These are phyloP conservation scores for Canis aureus DNA, from an alignment of 2,113 vertebrate genomes.

Conservation along the genomic window DNA sequence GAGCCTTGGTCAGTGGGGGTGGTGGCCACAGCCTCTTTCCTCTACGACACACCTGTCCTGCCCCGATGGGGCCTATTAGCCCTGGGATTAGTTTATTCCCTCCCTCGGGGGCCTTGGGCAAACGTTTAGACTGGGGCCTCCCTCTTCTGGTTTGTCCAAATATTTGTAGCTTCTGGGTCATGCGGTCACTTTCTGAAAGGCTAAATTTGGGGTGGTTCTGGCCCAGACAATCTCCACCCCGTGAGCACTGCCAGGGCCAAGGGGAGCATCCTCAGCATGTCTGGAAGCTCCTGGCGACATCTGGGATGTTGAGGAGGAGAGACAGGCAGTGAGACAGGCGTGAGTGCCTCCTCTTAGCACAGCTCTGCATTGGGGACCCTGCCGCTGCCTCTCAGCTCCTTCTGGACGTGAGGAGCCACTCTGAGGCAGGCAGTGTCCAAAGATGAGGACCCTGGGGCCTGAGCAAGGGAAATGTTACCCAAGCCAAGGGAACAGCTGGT, in stretches of 20 bases:
- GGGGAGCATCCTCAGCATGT: background rate
- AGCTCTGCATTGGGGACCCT: background rate
- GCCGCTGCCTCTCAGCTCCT: accelerated
- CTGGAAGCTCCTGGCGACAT: background rate
- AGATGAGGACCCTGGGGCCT: too few species aligned
- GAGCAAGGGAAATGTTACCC: too few species aligned
- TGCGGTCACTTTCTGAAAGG: constrained; percentile 78
- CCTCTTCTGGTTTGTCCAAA: constrained; percentile 82
- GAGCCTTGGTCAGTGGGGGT: background rate
- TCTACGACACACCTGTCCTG: constrained; percentile 73
- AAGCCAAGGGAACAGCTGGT: background rate
- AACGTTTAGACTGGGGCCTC: constrained; percentile 84
- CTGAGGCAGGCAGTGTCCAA: too few species aligned
- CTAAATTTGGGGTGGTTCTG: background rate
- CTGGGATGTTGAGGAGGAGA: background rate
- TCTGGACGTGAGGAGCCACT: too few species aligned
- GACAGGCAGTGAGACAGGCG: accelerated
- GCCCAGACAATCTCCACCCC: background rate
- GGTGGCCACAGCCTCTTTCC: background rate
- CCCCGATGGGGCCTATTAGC: background rate
- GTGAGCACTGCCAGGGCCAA: background rate
- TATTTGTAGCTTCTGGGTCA: constrained; percentile 82
- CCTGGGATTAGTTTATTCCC: constrained; percentile 77
- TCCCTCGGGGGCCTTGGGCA: constrained; percentile 75
- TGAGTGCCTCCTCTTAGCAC: background rate